Base-by-base conservation (phyloP, 37 sponge, comb jelly and placozoan species). In the Beroe forskalii region DNA sequence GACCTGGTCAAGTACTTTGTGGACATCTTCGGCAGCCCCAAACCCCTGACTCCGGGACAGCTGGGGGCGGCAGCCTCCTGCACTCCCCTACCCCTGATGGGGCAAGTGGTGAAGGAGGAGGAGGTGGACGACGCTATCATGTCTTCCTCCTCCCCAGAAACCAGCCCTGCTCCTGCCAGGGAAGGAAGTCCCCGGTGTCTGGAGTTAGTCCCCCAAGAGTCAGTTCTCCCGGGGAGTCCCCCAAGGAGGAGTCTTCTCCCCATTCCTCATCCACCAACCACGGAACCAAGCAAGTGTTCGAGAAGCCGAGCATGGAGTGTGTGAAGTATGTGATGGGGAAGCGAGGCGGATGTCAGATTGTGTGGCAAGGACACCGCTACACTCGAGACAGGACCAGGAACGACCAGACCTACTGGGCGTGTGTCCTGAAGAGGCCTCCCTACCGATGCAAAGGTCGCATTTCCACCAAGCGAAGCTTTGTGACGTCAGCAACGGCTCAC, bases 271-370 rank as follows among this genome's bases (percentile, higher is more conserved):
- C 55, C 4, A 22, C 14, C 66, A 32, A 80, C 86, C 86, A 80
- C 86, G 86, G 86, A 23, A 41, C 55, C 23, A 80, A 80, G 48
- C 86, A 80, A 48, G 86, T 80, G 55, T 80, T 80, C 22, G 86
- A 80, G 30, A 37, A 80, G 86, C 86, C 86, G 55, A 44, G 55
- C 31, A 80, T 80, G 86, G 86, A 80, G 22, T 22, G 43, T 40
- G 86, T 80, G 30, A 80, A 80, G 86, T 80, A 80, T 43, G 86
- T 80, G 17, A 80, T 80, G 86, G 86, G 86, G 35, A 80, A 80
- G 40, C 24, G 86, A 44, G 86, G 86, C 2, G 86, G 86, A 25
- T 80, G 86, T 80, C 86, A 80, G 86, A 80, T 80, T 23, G 86
- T 80, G 40, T 80, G 86, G 86, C 86, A 80, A 37, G 86, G 86